Base-by-base conservation (phyloP, 2,797 vertebrate species). In the Crax fasciolata region DNA sequence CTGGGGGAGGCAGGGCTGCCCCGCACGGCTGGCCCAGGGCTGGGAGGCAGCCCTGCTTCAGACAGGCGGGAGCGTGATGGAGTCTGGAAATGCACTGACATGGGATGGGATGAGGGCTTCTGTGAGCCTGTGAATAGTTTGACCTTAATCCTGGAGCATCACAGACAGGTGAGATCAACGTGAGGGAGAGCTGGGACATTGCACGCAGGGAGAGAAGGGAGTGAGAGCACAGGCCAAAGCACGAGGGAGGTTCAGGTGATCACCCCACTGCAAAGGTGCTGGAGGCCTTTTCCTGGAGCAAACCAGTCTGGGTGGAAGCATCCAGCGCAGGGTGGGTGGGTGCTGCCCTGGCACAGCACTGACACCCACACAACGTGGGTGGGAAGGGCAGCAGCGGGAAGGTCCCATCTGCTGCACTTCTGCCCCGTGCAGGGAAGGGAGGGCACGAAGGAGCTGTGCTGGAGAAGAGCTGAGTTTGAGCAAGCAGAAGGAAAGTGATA, bases 161-260 rank as follows among this genome's bases (percentile, higher is more conserved):
- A 28, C 55, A 65, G 14, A 41, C 24, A 43, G 27, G 57, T 8
- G 72, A 58, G 77, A 32, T 52, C 28, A 23, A 18, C 9, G 48
- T 14, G 9, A 72, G 63, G 73, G 41, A 51, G 46, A 28, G 46
- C 71, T 44, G 80, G 7, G 66, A 12, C 2, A 3, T 5, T 28
- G 28, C 28, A 2, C 0, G 0, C 7, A 30, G 39, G 65, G 12
- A 1, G 28, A 67, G 65, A 25, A 55, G 57, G 28, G 39, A 41
- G 35, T 38, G 15, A 70, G 52, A 27, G 38, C 21, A 17, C 23
- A 23, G 11, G 12, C 52, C 25, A 55, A 43, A 43, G 59, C 61
- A 43, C 39, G 13, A 52, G 54, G 21, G 75, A 52, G 58, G 5
- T 35, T 65, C 25, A 0, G 9, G 2, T 1, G 25, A 70, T 11